A percentile compares a stretch with the other conserved stretches of the same genome.
phyloP scores from a whole-genome alignment of 2,888 invertebrate genomes.

The Cantharis flavilabris region DNA sequence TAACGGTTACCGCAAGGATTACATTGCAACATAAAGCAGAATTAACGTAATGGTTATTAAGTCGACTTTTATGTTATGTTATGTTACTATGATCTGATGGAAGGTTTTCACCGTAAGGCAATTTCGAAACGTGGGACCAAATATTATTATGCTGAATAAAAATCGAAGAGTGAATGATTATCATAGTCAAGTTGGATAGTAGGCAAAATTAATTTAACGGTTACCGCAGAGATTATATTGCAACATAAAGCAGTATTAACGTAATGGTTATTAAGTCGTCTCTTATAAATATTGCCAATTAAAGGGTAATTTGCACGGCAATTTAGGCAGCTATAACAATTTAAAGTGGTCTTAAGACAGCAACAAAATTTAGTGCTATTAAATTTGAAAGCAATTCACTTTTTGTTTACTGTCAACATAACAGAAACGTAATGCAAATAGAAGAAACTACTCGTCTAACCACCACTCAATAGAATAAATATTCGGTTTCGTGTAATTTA shows the following conservation, averaged over 20 bases:
- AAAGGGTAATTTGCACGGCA: slow-evolving; percentile 19
- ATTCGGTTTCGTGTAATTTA: slow-evolving; percentile 7
- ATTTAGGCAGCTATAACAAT: slow-evolving; percentile 19
- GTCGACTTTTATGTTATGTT: slow-evolving; percentile 10
- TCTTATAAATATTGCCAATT: slow-evolving; percentile 24
- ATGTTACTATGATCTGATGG: neutral
- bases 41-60: slow-evolving; percentile 22
- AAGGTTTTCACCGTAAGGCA: neutral
- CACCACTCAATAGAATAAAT: slow-evolving; percentile 3
- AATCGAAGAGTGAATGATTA: neutral
- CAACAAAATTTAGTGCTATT: slow-evolving; percentile 6
- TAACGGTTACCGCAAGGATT: slow-evolving; percentile 1
- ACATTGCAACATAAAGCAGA: slow-evolving; percentile 10
- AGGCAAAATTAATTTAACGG: neutral
- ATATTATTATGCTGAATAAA: neutral
- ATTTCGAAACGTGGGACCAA: neutral
- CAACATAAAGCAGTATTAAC: slow-evolving; percentile 15
- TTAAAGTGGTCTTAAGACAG: slow-evolving; percentile 17
- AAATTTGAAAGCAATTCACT: slow-evolving; percentile 6
- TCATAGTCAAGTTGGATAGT: neutral
- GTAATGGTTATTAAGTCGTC: slow-evolving; percentile 21
- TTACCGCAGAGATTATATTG: slow-evolving; percentile 8
- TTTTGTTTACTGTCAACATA: slow-evolving; percentile 3
- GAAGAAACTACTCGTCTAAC: neutral
- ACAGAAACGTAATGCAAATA: slow-evolving; percentile 6